These are phyloP conservation scores for Oryzias melastigma DNA, from an alignment of 2,113 vertebrate species.

Conservation along the genomic window DNA sequence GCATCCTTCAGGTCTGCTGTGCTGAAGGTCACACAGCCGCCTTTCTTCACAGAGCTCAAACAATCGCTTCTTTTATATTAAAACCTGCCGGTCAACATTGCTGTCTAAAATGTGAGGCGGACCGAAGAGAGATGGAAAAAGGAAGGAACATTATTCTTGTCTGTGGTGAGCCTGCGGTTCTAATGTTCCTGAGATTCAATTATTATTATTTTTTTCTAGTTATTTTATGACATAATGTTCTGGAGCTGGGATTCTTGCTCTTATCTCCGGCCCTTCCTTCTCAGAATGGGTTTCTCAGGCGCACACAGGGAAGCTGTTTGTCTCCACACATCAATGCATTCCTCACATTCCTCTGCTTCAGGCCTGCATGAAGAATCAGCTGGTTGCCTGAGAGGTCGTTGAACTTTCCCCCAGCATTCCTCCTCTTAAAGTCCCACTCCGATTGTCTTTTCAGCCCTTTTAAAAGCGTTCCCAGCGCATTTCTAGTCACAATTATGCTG, in stretches of 20 bases:
- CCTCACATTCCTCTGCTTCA: conserved; percentile 88
- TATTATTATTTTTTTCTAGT: conserved; percentile 1
- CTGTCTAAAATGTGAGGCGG: conserved; percentile 24
- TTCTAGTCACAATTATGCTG: too few species aligned
- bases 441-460: too few species aligned
- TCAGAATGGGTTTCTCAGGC: conserved; percentile 59
- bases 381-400: conserved; percentile 89
- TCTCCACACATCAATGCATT: conserved; percentile 93
- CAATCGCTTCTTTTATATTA: conserved; percentile 26
- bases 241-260: conserved; percentile 12
- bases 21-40: conserved; percentile 62
- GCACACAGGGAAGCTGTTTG: conserved; percentile 87
- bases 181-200: conserved; percentile 7
- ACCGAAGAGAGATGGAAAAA: conserved; percentile 21
- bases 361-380: conserved; percentile 86
- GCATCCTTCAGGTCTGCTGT: conserved; percentile 53
- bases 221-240: conserved; percentile 42
- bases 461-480: too few species aligned
- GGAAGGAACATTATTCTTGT: neutral
- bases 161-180: conserved; percentile 11
- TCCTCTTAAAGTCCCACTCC: too few species aligned
- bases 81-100: conserved; percentile 12
- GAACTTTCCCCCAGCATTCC: conserved; percentile 86
- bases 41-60: conserved; percentile 43
- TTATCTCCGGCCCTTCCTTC: conserved; percentile 48